Evolutionary conservation across 2,113 vertebrate species (phyloP).

Genomic region (Burhinus oedicnemus): DNA sequence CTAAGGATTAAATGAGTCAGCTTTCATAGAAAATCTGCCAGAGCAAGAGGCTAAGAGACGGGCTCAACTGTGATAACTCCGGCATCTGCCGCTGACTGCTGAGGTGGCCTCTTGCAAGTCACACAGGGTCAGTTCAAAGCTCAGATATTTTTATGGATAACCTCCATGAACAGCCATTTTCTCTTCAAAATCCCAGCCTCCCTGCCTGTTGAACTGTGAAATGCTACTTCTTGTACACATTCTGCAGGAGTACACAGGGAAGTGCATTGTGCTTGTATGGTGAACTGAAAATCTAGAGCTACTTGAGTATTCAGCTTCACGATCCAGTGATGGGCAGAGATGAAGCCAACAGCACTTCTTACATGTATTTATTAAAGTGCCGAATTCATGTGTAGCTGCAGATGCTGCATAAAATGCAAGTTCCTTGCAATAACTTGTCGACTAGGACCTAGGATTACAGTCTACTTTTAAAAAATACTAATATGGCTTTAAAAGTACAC

Average conservation of each 20-base stretch:
- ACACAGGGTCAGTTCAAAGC: background rate
- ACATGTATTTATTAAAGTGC: background rate
- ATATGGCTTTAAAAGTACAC: background rate
- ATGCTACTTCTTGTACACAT: background rate
- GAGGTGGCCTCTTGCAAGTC: background rate
- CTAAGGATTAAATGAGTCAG: background rate
- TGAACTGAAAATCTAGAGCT: background rate
- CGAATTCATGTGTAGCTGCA: background rate
- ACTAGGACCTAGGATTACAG: background rate
- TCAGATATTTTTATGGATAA: background rate
- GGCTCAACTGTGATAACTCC: background rate
- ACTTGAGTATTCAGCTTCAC: background rate
- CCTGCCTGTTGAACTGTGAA: background rate
- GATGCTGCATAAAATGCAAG: background rate
- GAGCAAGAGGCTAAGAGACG: background rate
- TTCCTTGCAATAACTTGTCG: background rate
- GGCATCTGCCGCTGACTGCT: background rate
- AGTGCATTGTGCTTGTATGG: background rate
- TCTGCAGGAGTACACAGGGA: background rate
- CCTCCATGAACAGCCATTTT: background rate
- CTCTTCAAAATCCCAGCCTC: background rate
- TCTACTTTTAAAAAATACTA: background rate
- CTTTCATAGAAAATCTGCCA: background rate
- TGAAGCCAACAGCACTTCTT: background rate
- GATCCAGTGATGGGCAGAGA: background rate